Percentiles rank a stretch among this genome's conserved stretches.
Evolutionary conservation across 2,113 vertebrate genomes (phyloP).

Genomic region (Ictidomys tridecemlineatus): DNA sequence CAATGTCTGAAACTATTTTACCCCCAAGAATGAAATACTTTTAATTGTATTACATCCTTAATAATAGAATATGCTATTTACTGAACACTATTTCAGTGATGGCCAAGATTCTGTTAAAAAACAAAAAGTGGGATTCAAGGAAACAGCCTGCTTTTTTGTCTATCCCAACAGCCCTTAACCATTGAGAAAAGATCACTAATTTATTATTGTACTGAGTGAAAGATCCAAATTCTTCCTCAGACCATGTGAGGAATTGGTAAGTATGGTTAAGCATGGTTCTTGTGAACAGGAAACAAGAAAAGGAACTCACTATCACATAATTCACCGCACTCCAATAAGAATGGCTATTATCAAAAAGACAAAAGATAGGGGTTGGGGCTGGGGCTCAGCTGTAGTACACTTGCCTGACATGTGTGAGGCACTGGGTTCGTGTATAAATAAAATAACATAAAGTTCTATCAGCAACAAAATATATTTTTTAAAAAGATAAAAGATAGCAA

Average conservation of each 20-base stretch:
- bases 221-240: neutral
- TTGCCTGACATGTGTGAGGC: too few species aligned
- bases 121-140: neutral
- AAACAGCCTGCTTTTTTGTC: too few species aligned
- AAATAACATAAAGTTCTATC: too few species aligned
- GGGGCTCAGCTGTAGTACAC: too few species aligned
- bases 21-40: neutral
- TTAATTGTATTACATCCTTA: neutral
- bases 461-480: too few species aligned
- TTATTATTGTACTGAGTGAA: neutral
- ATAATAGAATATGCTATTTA: neutral
- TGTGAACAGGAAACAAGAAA: constrained; percentile 23
- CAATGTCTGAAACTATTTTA: constrained; percentile 34
- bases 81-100: neutral
- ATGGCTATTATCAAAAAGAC: neutral
- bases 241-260: neutral
- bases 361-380: neutral
- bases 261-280: neutral
- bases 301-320: constrained; percentile 15
- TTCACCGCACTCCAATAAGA: neutral
- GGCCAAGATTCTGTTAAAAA: neutral
- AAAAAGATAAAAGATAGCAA: neutral
- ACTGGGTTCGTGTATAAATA: too few species aligned
- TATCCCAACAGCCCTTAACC: neutral
- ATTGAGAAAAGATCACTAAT: neutral